Base-by-base conservation (phyloP, 1,140 invertebrate genomes). In the Diorhabda elongata region DNA sequence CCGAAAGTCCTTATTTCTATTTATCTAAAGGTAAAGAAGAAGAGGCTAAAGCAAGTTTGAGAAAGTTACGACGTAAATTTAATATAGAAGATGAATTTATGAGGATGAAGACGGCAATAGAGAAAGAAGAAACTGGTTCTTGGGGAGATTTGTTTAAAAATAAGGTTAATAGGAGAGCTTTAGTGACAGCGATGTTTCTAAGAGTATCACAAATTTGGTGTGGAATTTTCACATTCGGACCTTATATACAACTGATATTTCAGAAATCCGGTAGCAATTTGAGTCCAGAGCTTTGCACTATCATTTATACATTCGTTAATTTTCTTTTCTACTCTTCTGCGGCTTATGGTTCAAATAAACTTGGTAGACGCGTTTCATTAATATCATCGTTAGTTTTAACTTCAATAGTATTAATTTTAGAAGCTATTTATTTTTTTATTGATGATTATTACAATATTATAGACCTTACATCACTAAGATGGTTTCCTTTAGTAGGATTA, bases 281-380 rank as follows among this genome's bases (percentile, higher is more conserved):
- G 44, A 61, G 66, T 42, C 58, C 65, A 8, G 56, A 47, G 9
- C 61, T 60, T 45, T 71, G 69, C 5, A 58, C 71, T 2, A 76
- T 76, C 43, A 66, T 74, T 43, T 73, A 69, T 45, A 67, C 69
- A 26, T 69, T 61, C 2, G 83, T 90, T 3, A 89, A 90, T 70
- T 81, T 93, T 2, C 69, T 87, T 1, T 88, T 87, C 0, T 87
- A 88, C 0, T 82, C 85, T 5, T 74, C 87, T 64, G 85, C 88
- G 0, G 87, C 86, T 0, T 79, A 88, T 47, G 76, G 90, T 57
- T 88, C 92, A 64, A 91, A 93, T 80, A 85, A 84, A 67, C 82
- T 85, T 26, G 91, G 92, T 7, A 83, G 91, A 73, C 86, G 87
- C 75, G 85, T 86, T 26, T 81, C 93, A 5, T 79, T 92, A 6